Evolutionary conservation across 1,140 invertebrate species (phyloP).

Genomic region (Harpegnathos saltator): DNA sequence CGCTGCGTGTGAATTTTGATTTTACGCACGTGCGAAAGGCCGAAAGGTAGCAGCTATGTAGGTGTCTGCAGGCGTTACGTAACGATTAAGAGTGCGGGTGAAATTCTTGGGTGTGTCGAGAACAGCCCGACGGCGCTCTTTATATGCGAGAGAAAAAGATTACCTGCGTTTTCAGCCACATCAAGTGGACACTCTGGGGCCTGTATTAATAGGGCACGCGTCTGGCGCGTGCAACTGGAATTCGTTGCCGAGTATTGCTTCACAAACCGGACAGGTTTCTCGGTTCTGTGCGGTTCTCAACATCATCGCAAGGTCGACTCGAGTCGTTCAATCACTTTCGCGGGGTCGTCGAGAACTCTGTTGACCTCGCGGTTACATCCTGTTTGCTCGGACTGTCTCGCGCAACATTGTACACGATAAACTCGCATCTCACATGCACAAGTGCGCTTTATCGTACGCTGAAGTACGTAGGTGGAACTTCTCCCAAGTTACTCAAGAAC

Average conservation of each 20-base stretch:
- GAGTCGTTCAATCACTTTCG: conserved; percentile 34
- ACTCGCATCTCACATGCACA: no score
- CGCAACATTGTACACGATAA: background rate
- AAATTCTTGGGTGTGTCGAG: conserved; percentile 83
- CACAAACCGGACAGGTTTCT: background rate
- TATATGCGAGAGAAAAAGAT: conserved; percentile 37
- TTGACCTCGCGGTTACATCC: background rate
- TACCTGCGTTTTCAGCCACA: conserved; percentile 25
- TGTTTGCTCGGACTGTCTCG: background rate
- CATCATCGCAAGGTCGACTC: conserved; percentile 14
- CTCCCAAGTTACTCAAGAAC: background rate
- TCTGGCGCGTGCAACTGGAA: conserved; percentile 6
- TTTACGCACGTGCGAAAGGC: conserved; percentile 11
- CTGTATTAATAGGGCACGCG: background rate
- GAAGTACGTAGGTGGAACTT: background rate
- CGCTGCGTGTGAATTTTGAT: background rate
- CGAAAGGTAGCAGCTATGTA: conserved; percentile 31
- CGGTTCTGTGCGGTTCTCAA: conserved; percentile 17
- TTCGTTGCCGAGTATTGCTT: conserved; percentile 8
- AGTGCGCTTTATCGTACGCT: background rate
- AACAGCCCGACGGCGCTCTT: conserved; percentile 56
- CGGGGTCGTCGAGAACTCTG: conserved; percentile 4
- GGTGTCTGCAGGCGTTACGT: conserved; percentile 46
- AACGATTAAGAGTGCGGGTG: conserved; percentile 70
- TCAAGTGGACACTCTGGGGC: background rate